Conservation (phyloP, 2,888 invertebrate species). For the Meloe dianella region DNA sequence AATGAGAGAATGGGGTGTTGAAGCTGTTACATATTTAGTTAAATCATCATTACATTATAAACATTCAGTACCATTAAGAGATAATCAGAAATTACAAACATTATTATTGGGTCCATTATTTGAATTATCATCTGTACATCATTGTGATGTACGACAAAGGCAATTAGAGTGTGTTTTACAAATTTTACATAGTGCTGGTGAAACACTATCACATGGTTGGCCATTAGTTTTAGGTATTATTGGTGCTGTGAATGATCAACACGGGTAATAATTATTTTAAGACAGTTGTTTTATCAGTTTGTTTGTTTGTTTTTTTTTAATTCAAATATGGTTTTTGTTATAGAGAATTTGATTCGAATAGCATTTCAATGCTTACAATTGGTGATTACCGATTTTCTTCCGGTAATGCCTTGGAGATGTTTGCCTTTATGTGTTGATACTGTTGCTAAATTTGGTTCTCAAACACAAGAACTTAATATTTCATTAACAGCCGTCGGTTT, state of each 20-base stretch:
- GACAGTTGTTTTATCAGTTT: conserved; percentile 15
- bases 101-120: conserved; percentile 87
- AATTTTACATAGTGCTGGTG: conserved; percentile 91
- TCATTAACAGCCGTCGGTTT: conserved; percentile 95
- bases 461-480: conserved; percentile 96
- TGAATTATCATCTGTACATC: conserved; percentile 88
- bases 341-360: conserved; percentile 88
- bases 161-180: conserved; percentile 95
- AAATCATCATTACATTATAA: conserved; percentile 89
- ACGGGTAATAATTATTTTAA: conserved; percentile 69
- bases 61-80: conserved; percentile 80
- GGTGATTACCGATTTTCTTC: conserved; percentile 92
- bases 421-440: conserved; percentile 89
- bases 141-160: conserved; percentile 91
- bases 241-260: conserved; percentile 92
- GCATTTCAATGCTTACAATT: conserved; percentile 96
- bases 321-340: conserved; percentile 48
- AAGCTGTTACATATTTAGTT: conserved; percentile 92
- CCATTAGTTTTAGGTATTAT: conserved; percentile 92
- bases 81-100: conserved; percentile 87
- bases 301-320: conserved; percentile 17
- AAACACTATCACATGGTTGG: conserved; percentile 93
- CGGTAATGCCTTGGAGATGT: conserved; percentile 90
- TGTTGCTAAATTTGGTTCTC: conserved; percentile 94
- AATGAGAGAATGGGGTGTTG: conserved; percentile 98